Evolutionary conservation across 2,888 invertebrate genomes (phyloP), one percentile per base, ranked within the genome.

Genomic region (Tetragonisca angustula): DNA sequence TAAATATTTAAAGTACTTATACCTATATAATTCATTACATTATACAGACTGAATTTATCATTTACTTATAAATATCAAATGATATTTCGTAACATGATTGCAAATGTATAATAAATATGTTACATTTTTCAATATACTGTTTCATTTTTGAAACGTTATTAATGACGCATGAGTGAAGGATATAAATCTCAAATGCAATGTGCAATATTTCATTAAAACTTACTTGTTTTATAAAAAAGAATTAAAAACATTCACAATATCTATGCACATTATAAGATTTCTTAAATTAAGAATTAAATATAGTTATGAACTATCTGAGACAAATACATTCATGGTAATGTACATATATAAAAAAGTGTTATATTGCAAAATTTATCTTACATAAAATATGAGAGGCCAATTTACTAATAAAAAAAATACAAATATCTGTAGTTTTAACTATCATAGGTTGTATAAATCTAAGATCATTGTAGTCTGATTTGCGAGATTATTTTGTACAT

Each of bases 341-440:
- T 81, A 67, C 56, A 65, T 81, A 81, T 84, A 81, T 67, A 76
- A 81, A 78, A 76, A 62, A 71, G 52, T 76, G 32, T 80, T 69
- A 59, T 84, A 68, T 36, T 81, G 84, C 32, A 84, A 84, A 32
- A 67, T 73, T 84, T 78, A 81, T 78, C 68, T 75, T 71, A 81
- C 81, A 84, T 78, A 61, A 75, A 78, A 71, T 50, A 27, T 67
- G 68, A 77, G 27, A 68, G 62, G 75, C 78, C 78, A 84, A 84
- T 79, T 82, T 73, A 81, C 64, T 64, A 74, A 79, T 82, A 77
- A 82, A 82, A 81, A 76, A 85, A 86, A 85, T 79, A 87, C 75
- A 83, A 71, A 79, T 50, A 71, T 69, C 13, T 69, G 61, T 54
- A 64, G 32, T 76, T 75, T 74, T 67, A 71, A 43, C 52, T 61